Percentiles rank a stretch among this genome's conserved stretches.
These are phyloP conservation scores for Drosophila austrosaltans DNA, from an alignment of 2,888 invertebrate genomes.

Conservation along the genomic window DNA sequence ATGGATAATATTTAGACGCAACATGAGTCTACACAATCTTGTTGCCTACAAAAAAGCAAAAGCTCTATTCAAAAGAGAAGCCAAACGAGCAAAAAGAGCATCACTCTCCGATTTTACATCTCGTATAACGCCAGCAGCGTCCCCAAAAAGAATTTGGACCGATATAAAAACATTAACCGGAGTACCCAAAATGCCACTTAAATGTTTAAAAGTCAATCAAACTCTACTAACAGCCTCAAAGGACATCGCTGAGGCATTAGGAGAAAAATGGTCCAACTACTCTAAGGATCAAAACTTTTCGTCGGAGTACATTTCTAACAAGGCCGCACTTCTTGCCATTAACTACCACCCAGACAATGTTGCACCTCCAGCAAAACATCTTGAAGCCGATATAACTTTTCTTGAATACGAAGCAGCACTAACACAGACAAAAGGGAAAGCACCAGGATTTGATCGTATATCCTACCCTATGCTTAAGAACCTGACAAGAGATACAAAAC, in stretches of 20 bases:
- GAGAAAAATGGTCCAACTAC: too few relatives aligned
- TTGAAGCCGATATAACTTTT: too few relatives aligned
- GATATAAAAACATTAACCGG: slow-evolving; percentile 3
- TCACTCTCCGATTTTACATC: not conserved
- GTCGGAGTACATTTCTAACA: too few relatives aligned
- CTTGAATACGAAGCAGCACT: not conserved
- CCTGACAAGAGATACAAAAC: not conserved
- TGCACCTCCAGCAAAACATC: too few relatives aligned
- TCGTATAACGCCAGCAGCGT: not conserved
- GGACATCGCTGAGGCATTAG: too few relatives aligned
- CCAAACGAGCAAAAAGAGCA: slow-evolving; percentile 5
- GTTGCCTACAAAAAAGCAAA: not conserved
- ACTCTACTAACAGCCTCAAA: too few relatives aligned
- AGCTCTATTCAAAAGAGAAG: not conserved
- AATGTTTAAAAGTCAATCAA: not conserved
- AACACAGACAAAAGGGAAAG: not conserved
- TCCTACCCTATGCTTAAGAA: not conserved
- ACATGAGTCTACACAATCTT: not conserved
- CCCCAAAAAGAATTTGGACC: slow-evolving; percentile 1
- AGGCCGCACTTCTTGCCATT: too few relatives aligned
- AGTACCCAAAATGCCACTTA: not conserved
- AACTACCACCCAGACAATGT: too few relatives aligned
- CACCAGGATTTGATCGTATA: not conserved
- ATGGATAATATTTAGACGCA: not conserved
- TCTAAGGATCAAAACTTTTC: too few relatives aligned